Evolutionary conservation across 92 coral and sea anemone genomes (phyloP).

Genomic region (Anthopleura xanthogrammica): DNA sequence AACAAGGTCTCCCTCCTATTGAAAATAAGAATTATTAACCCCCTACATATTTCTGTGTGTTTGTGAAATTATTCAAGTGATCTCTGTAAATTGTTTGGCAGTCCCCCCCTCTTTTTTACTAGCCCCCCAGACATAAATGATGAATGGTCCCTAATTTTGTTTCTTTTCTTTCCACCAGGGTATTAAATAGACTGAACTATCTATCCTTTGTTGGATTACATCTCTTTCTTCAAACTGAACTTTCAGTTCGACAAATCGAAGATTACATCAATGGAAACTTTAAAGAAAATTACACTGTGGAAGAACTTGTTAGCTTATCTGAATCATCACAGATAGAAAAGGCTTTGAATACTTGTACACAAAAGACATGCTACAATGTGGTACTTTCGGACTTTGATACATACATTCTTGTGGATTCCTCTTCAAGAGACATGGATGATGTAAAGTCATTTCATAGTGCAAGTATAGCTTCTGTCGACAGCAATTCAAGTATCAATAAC

Average conservation of each 20-base stretch:
- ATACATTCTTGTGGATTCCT: slow-evolving; percentile 9
- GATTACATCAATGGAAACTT: slow-evolving; percentile 78
- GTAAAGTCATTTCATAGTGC: slow-evolving; percentile 41
- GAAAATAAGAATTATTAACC: too few species aligned
- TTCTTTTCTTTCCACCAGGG: slow-evolving; percentile 37
- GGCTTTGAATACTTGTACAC: slow-evolving; percentile 21
- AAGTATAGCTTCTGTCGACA: slow-evolving; percentile 30
- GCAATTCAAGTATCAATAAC: slow-evolving; percentile 30
- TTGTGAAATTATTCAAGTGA: too few species aligned
- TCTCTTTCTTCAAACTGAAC: slow-evolving; percentile 89
- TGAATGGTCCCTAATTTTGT: neutral
- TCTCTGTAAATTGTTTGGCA: neutral
- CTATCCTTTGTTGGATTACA: slow-evolving; percentile 92
- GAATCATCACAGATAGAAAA: slow-evolving; percentile 38
- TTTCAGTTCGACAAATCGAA: slow-evolving; percentile 74
- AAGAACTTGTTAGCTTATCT: slow-evolving; percentile 53
- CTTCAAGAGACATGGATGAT: slow-evolving; percentile 18
- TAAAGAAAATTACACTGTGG: slow-evolving; percentile 67
- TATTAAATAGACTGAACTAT: slow-evolving; percentile 57
- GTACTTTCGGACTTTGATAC: slow-evolving; percentile 38
- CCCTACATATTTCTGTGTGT: too few species aligned
- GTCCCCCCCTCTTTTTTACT: neutral
- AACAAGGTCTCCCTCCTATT: too few species aligned
- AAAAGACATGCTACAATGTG: slow-evolving; percentile 20
- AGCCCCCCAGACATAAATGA: too few species aligned